Conservation (phyloP, 1,140 invertebrate genomes). For the Yoshiicerus persimilis region DNA sequence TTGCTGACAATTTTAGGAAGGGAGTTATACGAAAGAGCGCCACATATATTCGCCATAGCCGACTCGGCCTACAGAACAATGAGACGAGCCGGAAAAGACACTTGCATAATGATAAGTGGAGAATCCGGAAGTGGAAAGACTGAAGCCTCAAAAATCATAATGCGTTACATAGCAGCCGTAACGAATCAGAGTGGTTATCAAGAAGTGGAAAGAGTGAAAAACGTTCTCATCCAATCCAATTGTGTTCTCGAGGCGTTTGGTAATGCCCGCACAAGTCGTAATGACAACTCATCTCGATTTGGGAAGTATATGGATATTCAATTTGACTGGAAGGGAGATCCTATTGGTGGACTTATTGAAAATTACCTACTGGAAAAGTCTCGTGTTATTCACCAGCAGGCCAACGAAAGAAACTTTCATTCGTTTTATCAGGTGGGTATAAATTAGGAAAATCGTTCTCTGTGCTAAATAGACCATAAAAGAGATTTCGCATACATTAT, state of each 20-base stretch:
- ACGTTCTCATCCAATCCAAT: slow-evolving; percentile 94
- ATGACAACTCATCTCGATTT: slow-evolving; percentile 96
- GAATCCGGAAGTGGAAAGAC: slow-evolving; percentile 97
- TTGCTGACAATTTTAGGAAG: slow-evolving; percentile 59
- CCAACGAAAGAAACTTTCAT: slow-evolving; percentile 95
- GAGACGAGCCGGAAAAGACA: slow-evolving; percentile 84
- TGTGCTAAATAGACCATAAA: not conserved
- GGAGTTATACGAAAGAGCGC: slow-evolving; percentile 90
- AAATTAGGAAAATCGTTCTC: not conserved
- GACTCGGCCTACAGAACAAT: slow-evolving; percentile 88
- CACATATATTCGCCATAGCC: slow-evolving; percentile 92
- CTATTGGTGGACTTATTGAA: slow-evolving; percentile 91
- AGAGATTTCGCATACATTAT: not conserved
- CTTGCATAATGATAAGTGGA: slow-evolving; percentile 94
- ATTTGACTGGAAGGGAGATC: slow-evolving; percentile 98
- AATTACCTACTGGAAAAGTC: slow-evolving; percentile 98
- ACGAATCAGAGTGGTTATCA: slow-evolving; percentile 88
- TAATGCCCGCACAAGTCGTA: slow-evolving; percentile 95
- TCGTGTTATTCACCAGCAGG: slow-evolving; percentile 87
- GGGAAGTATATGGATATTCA: slow-evolving; percentile 99
- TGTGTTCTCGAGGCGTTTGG: slow-evolving; percentile 94
- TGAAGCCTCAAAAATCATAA: slow-evolving; percentile 97
- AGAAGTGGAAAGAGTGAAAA: slow-evolving; percentile 97
- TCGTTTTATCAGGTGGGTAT: slow-evolving; percentile 88
- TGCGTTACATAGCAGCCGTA: slow-evolving; percentile 97